Percentiles rank a stretch among this genome's conserved stretches.
Evolutionary conservation across 2,888 invertebrate genomes (phyloP).

Genomic region (Oscheius sp.): DNA sequence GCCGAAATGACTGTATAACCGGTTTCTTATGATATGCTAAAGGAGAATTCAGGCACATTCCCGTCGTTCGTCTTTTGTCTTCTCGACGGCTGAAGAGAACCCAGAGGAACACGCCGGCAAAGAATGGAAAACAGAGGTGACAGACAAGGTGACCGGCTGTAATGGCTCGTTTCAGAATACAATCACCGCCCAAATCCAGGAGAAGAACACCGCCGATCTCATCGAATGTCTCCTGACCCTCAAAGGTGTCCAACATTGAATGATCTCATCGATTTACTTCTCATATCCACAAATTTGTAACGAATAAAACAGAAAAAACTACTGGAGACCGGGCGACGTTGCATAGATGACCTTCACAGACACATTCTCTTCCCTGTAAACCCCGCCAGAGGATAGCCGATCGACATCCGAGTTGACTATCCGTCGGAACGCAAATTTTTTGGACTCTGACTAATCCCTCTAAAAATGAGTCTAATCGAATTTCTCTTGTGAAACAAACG

Average conservation of each 20-base stretch:
- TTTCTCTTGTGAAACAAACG: conserved; percentile 28
- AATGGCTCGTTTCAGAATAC: too few species aligned
- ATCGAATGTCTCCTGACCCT: conserved; percentile 8
- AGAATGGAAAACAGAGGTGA: not conserved
- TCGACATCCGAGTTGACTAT: conserved; percentile 45
- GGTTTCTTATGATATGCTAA: not conserved
- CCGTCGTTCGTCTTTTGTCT: not conserved
- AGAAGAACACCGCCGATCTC: conserved; percentile 1
- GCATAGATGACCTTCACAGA: conserved; percentile 31
- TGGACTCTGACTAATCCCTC: conserved; percentile 52
- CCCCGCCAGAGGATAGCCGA: conserved; percentile 47
- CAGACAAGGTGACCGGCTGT: not conserved
- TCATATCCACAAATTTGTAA: conserved; percentile 20
- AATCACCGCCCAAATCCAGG: not conserved
- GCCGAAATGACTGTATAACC: not conserved
- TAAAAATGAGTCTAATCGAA: conserved; percentile 24
- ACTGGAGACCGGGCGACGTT: not conserved
- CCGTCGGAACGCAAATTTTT: conserved; percentile 48
- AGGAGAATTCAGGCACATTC: not conserved
- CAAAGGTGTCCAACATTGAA: not conserved
- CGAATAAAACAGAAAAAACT: not conserved
- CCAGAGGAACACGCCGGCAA: not conserved
- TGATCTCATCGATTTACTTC: conserved; percentile 17
- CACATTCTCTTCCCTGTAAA: conserved; percentile 38
- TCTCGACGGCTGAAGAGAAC: not conserved